These are phyloP conservation scores for Onychostruthus taczanowskii DNA, from an alignment of 2,113 vertebrate genomes.

Conservation along the genomic window DNA sequence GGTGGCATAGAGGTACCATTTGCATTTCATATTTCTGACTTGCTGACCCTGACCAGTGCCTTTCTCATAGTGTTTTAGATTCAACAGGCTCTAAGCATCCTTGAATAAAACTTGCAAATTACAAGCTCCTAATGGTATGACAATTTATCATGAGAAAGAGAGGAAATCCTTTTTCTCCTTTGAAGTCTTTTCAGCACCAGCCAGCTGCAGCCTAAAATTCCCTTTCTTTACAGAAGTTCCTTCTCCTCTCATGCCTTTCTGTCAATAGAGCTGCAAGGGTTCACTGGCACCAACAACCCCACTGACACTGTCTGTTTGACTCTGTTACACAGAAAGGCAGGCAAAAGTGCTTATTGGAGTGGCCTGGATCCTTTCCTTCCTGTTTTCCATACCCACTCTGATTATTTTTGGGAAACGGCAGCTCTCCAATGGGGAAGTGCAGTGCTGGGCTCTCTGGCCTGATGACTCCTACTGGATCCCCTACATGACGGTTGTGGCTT, in stretches of 20 bases:
- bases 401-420: slow-evolving; percentile 79
- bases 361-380: slow-evolving; percentile 77
- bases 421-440: slow-evolving; percentile 75
- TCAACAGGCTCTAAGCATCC: neutral
- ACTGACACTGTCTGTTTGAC: neutral
- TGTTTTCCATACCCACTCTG: slow-evolving; percentile 79
- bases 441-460: slow-evolving; percentile 82
- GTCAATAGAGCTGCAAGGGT: neutral
- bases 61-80: neutral
- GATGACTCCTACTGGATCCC: slow-evolving; percentile 80
- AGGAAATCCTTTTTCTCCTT: neutral
- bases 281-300: accelerated
- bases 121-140: neutral
- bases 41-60: neutral
- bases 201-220: neutral
- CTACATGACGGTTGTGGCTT: slow-evolving; percentile 78
- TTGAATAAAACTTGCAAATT: neutral
- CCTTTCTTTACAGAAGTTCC: neutral
- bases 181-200: neutral
- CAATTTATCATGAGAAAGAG: neutral
- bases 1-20: neutral
- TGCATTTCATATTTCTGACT: neutral
- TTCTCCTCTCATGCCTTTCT: neutral
- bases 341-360: slow-evolving; percentile 73
- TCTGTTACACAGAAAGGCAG: slow-evolving; percentile 74